Conservation (phyloP, 2,797 vertebrate genomes). For the Muscicapa comitata region DNA sequence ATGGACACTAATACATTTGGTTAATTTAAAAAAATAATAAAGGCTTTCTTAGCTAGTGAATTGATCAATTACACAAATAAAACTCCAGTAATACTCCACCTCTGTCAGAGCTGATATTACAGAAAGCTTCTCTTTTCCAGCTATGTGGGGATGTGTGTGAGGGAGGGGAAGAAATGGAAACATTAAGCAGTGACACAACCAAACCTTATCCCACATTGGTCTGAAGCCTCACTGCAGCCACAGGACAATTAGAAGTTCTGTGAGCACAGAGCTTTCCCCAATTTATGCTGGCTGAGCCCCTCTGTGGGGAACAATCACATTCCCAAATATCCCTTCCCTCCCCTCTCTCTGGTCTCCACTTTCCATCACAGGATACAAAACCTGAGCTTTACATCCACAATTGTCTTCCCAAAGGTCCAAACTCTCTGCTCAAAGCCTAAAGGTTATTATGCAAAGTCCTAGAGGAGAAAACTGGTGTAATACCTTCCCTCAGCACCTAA, state of each 20-base stretch:
- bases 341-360: neutral
- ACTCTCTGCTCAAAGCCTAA: neutral
- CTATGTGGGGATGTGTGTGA: neutral
- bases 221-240: neutral
- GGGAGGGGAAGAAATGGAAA: neutral
- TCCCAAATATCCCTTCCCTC: neutral
- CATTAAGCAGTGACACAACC: neutral
- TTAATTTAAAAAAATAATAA: neutral
- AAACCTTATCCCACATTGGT: neutral
- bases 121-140: neutral
- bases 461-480: constrained; percentile 4
- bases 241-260: neutral
- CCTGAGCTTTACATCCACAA: neutral
- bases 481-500: constrained; percentile 7
- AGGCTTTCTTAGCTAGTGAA: neutral
- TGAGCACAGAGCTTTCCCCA: neutral
- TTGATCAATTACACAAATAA: neutral
- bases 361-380: neutral
- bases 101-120: neutral
- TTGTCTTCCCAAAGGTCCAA: neutral
- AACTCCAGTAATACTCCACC: neutral
- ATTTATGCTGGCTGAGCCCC: neutral
- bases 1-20: neutral
- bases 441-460: constrained; percentile 18
- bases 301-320: fast-evolving